Evolutionary conservation across 2,888 invertebrate genomes (phyloP), one percentile per base, ranked within the genome.

Genomic region (Sarcophaga subvicina): DNA sequence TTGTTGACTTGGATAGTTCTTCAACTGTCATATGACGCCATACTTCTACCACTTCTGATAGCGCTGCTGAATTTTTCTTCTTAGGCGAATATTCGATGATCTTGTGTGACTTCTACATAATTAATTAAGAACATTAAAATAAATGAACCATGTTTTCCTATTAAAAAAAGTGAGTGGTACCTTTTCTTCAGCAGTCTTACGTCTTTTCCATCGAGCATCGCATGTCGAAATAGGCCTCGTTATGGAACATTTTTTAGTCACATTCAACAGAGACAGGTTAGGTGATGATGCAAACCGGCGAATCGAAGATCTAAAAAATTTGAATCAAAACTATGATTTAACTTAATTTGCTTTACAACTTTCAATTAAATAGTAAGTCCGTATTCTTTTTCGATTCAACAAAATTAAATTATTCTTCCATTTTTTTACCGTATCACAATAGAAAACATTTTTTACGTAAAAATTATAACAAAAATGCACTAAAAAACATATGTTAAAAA

Each of bases 11-110:
- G 0, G 97, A 96, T 80, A 98, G 92, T 90, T 98, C 96, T 45
- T 92, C 91, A 0, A 98, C 96, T 0, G 97, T 97, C 95, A 98
- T 98, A 90, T 96, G 95, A 69, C 95, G 94, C 97, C 98, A 98
- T 87, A 98, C 94, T 71, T 96, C 95, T 0, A 97, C 93, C 2
- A 96, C 94, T 88, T 90, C 90, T 67, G 88, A 77, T 22, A 88
- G 83, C 17, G 86, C 84, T 4, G 86, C 71, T 0, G 89, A 86
- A 64, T 90, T 90, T 37, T 89, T 70, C 84, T 93, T 93, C 78
- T 93, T 93, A 0, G 93, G 93, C 2, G 93, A 92, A 91, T 95
- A 96, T 91, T 95, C 95, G 83, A 96, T 95, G 14, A 95, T 94
- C 90, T 94, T 94, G 14, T 91, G 91, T 12, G 94, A 92, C 94